Evolutionary conservation across 2,797 vertebrate species (phyloP), one percentile per base, ranked within the genome.

Genomic region (Poeciliopsis gracilis): DNA sequence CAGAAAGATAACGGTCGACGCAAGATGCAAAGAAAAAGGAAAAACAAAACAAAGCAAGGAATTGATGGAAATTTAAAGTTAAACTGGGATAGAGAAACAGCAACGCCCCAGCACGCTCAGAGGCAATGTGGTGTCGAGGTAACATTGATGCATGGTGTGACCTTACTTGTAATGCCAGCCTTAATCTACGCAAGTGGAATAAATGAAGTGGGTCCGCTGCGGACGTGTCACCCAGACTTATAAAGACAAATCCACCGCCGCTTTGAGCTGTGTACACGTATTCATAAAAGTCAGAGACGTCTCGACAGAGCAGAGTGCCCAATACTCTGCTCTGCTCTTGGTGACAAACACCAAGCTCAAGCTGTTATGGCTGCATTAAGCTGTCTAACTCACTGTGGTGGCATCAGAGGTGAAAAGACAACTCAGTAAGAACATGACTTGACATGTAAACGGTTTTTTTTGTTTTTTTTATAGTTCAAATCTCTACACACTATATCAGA

Each of bases 101-200:
- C 81, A 80, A 88, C 53, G 88, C 86, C 91, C 87, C 81, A 91
- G 90, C 91, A 92, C 82, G 89, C 91, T 94, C 91, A 90, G 91
- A 91, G 89, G 88, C 82, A 77, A 84, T 20, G 89, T 74, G 90
- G 88, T 94, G 95, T 95, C 93, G 91, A 80, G 89, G 94, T 96
- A 96, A 96, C 95, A 93, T 94, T 96, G 96, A 96, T 95, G 94
- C 95, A 96, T 95, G 93, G 95, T 93, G 95, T 96, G 96, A 96
- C 96, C 96, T 96, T 96, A 96, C 95, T 93, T 94, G 94, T 96
- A 96, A 96, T 95, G 95, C 93, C 95, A 95, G 95, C 93, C 95
- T 95, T 96, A 96, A 96, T 96, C 95, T 96, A 94, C 94, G 87
- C 94, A 93, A 95, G 95, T 95, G 94, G 95, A 95, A 96, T 95